Evolutionary conservation across 2,113 vertebrate species (phyloP).

Genomic region (Pithys albifrons): DNA sequence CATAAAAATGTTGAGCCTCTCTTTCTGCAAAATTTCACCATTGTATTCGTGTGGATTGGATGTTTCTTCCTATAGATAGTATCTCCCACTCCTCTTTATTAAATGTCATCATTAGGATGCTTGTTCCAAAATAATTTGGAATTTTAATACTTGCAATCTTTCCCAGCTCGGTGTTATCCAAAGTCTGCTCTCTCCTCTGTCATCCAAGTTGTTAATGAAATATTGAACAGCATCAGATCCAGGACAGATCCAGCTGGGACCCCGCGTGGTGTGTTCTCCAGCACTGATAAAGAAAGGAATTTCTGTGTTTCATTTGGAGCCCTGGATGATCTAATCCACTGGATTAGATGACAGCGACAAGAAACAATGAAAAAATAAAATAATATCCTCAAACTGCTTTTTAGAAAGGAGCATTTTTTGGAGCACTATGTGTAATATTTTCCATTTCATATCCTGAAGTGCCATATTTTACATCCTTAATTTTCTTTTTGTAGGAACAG

Average conservation of each 20-base stretch:
- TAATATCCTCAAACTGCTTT: background rate
- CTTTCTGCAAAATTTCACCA: background rate
- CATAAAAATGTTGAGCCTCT: background rate
- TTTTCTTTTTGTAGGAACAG: background rate
- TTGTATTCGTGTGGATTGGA: background rate
- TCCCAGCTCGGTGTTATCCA: constrained; percentile 48
- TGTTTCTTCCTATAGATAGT: background rate
- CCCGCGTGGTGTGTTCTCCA: background rate
- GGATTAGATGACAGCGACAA: background rate
- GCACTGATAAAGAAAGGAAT: constrained; percentile 14
- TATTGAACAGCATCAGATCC: constrained; percentile 8
- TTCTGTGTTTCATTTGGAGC: constrained; percentile 46
- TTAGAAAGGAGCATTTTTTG: background rate
- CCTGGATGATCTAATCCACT: constrained; percentile 35
- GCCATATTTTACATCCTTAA: background rate
- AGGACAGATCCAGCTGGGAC: constrained; percentile 50
- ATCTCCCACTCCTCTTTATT: background rate
- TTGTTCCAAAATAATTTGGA: constrained; percentile 36
- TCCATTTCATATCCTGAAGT: background rate
- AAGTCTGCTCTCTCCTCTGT: constrained; percentile 34
- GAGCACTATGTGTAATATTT: background rate
- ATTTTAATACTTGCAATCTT: background rate
- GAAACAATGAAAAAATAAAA: background rate
- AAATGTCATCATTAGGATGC: constrained; percentile 30
- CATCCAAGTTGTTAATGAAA: constrained; percentile 59